Percentiles rank a stretch among this genome's conserved stretches.
Conservation (phyloP, 1,140 invertebrate species). For the Centruroides sculpturatus region DNA sequence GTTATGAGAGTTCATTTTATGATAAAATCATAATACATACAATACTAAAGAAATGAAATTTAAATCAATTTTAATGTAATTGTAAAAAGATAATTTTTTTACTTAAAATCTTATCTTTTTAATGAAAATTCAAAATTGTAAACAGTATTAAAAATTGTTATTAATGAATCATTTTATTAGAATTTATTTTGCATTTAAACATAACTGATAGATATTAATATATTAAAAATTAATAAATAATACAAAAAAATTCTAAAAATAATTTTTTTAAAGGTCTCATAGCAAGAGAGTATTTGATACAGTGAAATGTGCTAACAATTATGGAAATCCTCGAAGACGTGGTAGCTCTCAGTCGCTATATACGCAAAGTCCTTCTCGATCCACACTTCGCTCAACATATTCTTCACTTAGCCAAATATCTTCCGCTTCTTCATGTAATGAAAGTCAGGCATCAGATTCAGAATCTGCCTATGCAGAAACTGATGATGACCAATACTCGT, state of each 20-base stretch:
- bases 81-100: too few species aligned
- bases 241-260: too few species aligned
- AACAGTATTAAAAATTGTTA: too few species aligned
- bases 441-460: conserved; percentile 10
- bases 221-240: neutral
- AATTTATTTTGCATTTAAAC: too few species aligned
- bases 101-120: too few species aligned
- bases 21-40: too few species aligned
- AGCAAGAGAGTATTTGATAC: conserved; percentile 14
- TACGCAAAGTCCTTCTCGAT: conserved; percentile 5
- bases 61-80: too few species aligned
- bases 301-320: conserved; percentile 8
- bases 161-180: too few species aligned
- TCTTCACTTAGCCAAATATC: conserved; percentile 13
- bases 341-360: conserved; percentile 7
- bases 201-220: neutral
- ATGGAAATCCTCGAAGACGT: neutral
- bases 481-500: conserved; percentile 14
- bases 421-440: conserved; percentile 11
- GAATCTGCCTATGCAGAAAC: conserved; percentile 16
- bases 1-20: too few species aligned
- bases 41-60: too few species aligned
- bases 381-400: conserved; percentile 5
- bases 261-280: conserved; percentile 1
- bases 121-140: too few species aligned